phyloP scores from a whole-genome alignment of 2,113 vertebrate species.

The Crotalus horridus region DNA sequence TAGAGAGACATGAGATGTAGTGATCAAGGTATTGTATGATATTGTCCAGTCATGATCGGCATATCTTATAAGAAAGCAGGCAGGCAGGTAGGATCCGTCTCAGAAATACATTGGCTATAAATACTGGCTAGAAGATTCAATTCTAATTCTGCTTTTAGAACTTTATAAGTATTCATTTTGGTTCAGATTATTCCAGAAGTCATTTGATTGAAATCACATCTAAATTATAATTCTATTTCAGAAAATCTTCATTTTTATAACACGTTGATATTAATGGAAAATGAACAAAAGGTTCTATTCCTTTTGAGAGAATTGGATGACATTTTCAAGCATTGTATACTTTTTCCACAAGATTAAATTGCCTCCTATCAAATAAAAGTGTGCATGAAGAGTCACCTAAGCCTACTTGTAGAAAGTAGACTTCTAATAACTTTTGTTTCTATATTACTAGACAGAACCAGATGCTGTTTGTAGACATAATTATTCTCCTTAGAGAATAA shows the following conservation, averaged over 20 bases:
- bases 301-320: not conserved
- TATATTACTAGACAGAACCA: not conserved
- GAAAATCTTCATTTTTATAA: not conserved
- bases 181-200: not conserved
- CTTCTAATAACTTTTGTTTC: not conserved
- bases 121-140: not conserved
- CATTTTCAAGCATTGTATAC: not conserved
- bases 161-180: not conserved
- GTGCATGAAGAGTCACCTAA: not conserved
- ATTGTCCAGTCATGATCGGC: conserved; percentile 9
- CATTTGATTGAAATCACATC: not conserved
- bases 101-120: not conserved
- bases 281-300: not conserved
- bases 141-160: not conserved
- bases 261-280: not conserved
- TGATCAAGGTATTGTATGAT: not conserved
- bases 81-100: not conserved
- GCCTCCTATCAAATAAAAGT: not conserved
- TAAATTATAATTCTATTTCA: not conserved
- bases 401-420: not conserved
- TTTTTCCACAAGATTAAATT: not conserved
- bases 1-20: not conserved
- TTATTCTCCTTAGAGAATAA: not conserved
- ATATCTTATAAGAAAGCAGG: not conserved
- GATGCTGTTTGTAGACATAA: not conserved